phyloP scores from a whole-genome alignment of 2,113 vertebrate genomes.

The Dipodomys spectabilis region DNA sequence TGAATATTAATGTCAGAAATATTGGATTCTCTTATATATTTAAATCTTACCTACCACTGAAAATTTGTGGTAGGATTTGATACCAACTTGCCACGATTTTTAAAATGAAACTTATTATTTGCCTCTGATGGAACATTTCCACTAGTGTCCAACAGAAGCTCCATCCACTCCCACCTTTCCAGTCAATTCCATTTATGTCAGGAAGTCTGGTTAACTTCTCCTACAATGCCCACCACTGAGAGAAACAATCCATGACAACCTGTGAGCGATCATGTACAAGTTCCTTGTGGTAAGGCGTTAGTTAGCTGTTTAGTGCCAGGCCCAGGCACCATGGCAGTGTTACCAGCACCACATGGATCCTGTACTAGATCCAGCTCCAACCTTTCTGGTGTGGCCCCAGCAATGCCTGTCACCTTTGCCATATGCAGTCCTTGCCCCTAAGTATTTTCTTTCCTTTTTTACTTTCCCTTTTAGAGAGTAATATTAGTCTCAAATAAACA shows the following conservation, averaged over 20 bases:
- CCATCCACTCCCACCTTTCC: background rate
- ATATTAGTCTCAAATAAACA: background rate
- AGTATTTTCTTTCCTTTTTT: slow-evolving; percentile 15
- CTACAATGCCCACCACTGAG: background rate
- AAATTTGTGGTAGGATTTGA: background rate
- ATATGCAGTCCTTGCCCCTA: background rate
- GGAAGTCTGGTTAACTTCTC: background rate
- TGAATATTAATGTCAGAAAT: background rate
- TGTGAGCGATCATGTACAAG: background rate
- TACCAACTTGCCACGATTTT: background rate
- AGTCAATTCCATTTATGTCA: slow-evolving; percentile 25
- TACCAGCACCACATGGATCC: background rate
- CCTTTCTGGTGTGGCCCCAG: background rate
- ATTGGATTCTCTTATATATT: background rate
- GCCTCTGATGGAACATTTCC: slow-evolving; percentile 10
- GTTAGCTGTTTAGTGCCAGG: background rate
- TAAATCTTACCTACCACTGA: slow-evolving; percentile 7
- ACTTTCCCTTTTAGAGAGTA: background rate
- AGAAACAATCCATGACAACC: background rate
- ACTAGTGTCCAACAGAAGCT: background rate
- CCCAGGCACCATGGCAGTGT: background rate
- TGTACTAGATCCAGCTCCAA: background rate
- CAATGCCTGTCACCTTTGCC: background rate
- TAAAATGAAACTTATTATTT: background rate
- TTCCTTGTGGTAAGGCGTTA: background rate